Conservation (phyloP, 2,888 invertebrate genomes). For the Pollenia angustigena region DNA sequence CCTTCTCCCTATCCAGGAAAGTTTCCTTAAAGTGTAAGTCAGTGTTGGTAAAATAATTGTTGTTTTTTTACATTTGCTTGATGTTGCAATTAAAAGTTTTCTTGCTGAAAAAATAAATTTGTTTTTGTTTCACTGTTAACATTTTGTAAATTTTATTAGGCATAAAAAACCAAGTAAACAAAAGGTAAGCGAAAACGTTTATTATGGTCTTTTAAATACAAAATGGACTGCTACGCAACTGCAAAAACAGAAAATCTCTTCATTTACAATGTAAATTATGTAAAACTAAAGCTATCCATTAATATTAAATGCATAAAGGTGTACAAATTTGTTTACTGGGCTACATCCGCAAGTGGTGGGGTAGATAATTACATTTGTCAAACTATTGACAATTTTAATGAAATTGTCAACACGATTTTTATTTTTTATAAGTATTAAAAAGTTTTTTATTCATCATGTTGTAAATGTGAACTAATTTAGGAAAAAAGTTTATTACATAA, state of each 20-base stretch:
- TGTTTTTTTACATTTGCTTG: conserved; percentile 72
- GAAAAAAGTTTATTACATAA: too few relatives aligned
- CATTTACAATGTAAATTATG: too few relatives aligned
- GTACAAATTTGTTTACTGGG: not conserved
- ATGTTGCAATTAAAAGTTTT: conserved; percentile 80
- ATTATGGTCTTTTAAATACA: too few relatives aligned
- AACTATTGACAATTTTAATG: not conserved
- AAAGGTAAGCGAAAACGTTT: not conserved
- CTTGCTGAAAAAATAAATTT: not conserved
- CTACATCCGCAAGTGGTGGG: not conserved
- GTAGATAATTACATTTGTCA: not conserved
- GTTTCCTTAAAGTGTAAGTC: not conserved
- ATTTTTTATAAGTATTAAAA: too few relatives aligned
- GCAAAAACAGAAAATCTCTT: too few relatives aligned
- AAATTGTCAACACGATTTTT: too few relatives aligned
- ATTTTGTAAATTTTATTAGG: not conserved
- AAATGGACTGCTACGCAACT: too few relatives aligned
- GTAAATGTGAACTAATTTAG: too few relatives aligned
- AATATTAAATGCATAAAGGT: too few relatives aligned
- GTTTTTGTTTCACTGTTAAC: not conserved
- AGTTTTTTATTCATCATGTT: too few relatives aligned
- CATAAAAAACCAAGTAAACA: not conserved
- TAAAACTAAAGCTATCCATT: too few relatives aligned
- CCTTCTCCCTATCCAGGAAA: conserved; percentile 10
- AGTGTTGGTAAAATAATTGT: conserved; percentile 10